Evolutionary conservation across 1,140 invertebrate genomes (phyloP), one percentile per base, ranked within the genome.

Genomic region (Tigriopus japonicus): DNA sequence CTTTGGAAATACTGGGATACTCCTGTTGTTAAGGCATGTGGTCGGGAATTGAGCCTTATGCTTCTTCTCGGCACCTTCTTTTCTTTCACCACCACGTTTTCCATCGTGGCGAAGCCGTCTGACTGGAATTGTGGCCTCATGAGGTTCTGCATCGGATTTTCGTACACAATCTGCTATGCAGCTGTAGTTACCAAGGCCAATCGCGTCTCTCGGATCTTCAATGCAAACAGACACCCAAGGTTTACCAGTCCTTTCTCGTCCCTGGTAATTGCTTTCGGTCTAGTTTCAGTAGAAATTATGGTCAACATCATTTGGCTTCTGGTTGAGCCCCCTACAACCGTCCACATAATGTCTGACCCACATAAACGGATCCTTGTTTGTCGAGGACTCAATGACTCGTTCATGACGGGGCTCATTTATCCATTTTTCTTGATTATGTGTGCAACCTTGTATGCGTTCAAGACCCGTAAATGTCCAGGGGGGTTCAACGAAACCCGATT

Each of bases 401-500:
- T 64, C 14, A 23, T 63, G 28, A 66, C 76, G 12, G 74, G 76
- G 0, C 69, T 79, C 13, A 68, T 78, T 17, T 80, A 79, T 62
- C 78, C 78, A 3, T 73, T 77, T 21, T 60, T 78, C n/a, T 68
- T 80, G 5, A 76, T 75, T 67, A 72, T 72, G 2, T 68, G 74
- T 52, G 86, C 82, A 69, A 85, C 82, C 1, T 73, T 83, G 19
- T 86, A 84, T 68, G 83, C 83, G 23, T 76, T 86, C 62, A 83
- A 83, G 69, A 85, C 83, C 5, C 66, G 80, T 41, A 83, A 83
- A 68, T 84, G 84, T 66, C 83, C 83, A 1, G 83, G 81, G 64
- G 84, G 83, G 52, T 85, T 86, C 69, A 86, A 85, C 70, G 81
- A 82, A 68, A 78, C 82, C 0, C 76, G 81, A 35, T 81, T 81